Conservation (phyloP, 1,140 invertebrate genomes). For the Metaphire vulgaris region DNA sequence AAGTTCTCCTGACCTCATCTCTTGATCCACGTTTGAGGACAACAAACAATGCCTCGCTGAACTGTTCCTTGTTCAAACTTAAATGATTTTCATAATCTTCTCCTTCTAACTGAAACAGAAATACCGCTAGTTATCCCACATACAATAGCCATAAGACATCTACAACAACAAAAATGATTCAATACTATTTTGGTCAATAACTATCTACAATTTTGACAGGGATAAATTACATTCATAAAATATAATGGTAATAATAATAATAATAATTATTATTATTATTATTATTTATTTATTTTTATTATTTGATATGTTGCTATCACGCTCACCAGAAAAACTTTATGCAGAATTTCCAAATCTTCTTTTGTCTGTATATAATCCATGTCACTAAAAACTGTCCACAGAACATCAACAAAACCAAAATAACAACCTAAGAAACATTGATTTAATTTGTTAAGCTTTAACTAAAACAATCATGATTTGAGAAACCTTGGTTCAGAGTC, state of each 20-base stretch:
- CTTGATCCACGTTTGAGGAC: conserved; percentile 45
- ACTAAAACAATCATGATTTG: too few relatives aligned
- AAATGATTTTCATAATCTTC: conserved; percentile 49
- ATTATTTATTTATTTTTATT: too few relatives aligned
- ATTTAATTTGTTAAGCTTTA: too few relatives aligned
- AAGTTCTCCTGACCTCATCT: conserved; percentile 40
- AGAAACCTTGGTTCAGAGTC: too few relatives aligned
- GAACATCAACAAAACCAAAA: too few relatives aligned
- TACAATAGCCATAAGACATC: background rate
- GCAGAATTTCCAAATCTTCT: background rate
- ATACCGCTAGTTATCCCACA: conserved; percentile 1
- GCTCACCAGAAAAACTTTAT: background rate
- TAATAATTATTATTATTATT: background rate
- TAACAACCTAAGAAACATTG: too few relatives aligned
- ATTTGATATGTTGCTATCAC: too few relatives aligned
- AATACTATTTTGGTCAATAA: too few relatives aligned
- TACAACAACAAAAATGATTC: background rate
- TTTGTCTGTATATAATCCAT: background rate
- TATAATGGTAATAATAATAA: background rate
- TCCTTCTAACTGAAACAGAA: conserved; percentile 43
- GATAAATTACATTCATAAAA: background rate
- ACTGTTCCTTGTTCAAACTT: conserved; percentile 47
- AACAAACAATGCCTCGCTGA: conserved; percentile 45
- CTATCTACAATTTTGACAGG: too few relatives aligned
- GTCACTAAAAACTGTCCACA: too few relatives aligned